phyloP scores from a whole-genome alignment of 2,113 vertebrate genomes.

The Hylia prasina region DNA sequence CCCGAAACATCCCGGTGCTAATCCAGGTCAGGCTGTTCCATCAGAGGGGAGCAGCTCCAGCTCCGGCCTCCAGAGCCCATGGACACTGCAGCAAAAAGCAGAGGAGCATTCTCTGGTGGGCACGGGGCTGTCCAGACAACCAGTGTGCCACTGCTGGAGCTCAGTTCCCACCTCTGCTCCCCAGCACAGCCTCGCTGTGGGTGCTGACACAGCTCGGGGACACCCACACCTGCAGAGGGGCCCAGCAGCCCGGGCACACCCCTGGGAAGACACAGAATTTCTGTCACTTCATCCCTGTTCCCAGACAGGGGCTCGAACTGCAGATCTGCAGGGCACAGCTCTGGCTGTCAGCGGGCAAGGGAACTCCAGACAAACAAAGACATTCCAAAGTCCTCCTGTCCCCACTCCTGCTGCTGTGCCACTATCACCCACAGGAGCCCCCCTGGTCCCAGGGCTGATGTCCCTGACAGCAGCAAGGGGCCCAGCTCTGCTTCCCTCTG shows the following conservation, averaged over 20 bases:
- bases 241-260: background rate
- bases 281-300: background rate
- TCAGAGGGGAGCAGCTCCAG: background rate
- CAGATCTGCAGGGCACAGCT: background rate
- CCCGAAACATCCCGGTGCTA: background rate
- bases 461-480: background rate
- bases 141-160: background rate
- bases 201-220: background rate
- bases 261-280: rapidly evolving
- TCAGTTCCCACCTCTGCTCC: background rate
- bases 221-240: too few relatives aligned
- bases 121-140: background rate
- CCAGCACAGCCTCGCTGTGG: background rate
- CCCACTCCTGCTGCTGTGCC: background rate
- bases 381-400: too few relatives aligned
- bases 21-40: constrained; percentile 12
- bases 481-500: background rate
- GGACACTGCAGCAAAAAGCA: background rate
- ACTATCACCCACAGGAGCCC: background rate
- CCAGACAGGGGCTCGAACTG: background rate
- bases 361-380: background rate
- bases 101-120: background rate
- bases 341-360: background rate
- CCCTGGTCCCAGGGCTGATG: background rate
- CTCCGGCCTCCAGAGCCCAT: rapidly evolving